These are phyloP conservation scores for Drosophila nigritarsus DNA, from an alignment of 2,888 invertebrate genomes.

Conservation along the genomic window DNA sequence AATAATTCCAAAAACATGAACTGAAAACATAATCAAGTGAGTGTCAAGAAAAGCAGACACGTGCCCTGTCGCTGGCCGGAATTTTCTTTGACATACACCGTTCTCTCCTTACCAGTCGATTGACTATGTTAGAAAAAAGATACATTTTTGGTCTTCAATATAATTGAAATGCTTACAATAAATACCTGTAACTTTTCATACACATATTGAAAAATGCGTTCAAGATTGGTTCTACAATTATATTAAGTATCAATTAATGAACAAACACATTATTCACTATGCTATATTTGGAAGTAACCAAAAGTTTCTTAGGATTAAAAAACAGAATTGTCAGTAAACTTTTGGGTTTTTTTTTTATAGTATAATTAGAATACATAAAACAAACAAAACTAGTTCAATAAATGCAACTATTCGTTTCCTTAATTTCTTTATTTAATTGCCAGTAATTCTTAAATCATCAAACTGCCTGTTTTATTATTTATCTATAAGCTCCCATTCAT, in stretches of 20 bases:
- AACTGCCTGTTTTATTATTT: not conserved
- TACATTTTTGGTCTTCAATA: not conserved
- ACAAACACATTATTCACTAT: not conserved
- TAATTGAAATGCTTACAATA: not conserved
- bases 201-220: not conserved
- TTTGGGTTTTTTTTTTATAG: not conserved
- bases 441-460: not conserved
- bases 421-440: not conserved
- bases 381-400: not conserved
- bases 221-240: not conserved
- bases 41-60: slow-evolving; percentile 71
- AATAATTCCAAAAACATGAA: slow-evolving; percentile 78
- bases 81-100: slow-evolving; percentile 14
- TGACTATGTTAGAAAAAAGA: slow-evolving; percentile 11
- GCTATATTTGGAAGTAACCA: not conserved
- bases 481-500: not conserved
- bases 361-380: not conserved
- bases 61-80: slow-evolving; percentile 25
- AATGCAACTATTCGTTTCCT: not conserved
- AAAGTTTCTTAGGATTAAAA: not conserved
- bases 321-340: not conserved
- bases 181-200: not conserved
- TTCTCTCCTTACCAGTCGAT: no score
- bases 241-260: not conserved
- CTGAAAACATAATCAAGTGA: slow-evolving; percentile 74